These are phyloP conservation scores for Diceros bicornis DNA, from an alignment of 2,797 vertebrate genomes.

Conservation along the genomic window DNA sequence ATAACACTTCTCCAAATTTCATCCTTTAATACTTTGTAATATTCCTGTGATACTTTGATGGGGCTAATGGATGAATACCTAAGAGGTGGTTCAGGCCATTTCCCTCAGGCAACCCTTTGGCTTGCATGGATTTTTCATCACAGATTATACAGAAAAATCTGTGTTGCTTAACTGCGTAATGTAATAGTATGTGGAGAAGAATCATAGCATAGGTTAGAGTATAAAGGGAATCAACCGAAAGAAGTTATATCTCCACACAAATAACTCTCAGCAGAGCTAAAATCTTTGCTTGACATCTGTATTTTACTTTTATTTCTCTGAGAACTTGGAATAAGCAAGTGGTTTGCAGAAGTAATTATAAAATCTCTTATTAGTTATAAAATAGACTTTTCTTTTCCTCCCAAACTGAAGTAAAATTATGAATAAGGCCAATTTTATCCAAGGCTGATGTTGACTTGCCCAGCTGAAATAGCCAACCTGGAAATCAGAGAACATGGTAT, in stretches of 20 bases:
- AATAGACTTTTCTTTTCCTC: not conserved
- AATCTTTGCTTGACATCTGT: not conserved
- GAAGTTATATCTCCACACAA: not conserved
- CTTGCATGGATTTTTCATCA: slow-evolving; percentile 13
- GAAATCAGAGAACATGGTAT: not conserved
- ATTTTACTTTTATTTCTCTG: slow-evolving; percentile 53
- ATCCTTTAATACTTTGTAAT: slow-evolving; percentile 13
- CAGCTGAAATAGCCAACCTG: not conserved
- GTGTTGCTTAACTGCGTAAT: not conserved
- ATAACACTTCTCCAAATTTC: not conserved
- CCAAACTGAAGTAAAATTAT: not conserved
- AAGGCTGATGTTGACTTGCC: not conserved
- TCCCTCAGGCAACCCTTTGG: not conserved
- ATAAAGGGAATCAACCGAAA: not conserved
- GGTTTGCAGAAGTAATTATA: slow-evolving; percentile 8
- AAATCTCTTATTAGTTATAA: slow-evolving; percentile 8
- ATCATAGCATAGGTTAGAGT: not conserved
- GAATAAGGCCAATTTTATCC: not conserved
- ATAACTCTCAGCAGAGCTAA: not conserved
- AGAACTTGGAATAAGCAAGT: slow-evolving; percentile 24
- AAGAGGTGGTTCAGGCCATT: not conserved
- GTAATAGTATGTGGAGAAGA: not conserved
- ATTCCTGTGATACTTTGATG: not conserved
- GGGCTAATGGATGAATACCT: not conserved
- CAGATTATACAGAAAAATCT: not conserved